Evolutionary conservation across 2,113 vertebrate species (phyloP).

Genomic region (Pachyramphus minor): DNA sequence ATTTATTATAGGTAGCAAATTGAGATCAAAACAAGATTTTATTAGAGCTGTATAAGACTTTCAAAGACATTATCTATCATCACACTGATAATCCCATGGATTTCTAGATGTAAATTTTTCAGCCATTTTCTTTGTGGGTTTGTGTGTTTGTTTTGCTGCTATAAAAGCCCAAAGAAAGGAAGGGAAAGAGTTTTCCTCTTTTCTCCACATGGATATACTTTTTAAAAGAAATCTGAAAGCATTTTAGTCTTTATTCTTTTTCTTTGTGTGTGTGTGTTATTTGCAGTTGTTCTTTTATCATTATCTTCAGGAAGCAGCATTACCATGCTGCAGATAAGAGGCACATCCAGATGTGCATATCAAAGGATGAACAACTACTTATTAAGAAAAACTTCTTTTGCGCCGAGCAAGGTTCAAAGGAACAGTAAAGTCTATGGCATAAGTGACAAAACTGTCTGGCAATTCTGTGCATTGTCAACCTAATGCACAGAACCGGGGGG

Average conservation of each 20-base stretch:
- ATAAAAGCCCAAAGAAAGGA: not conserved
- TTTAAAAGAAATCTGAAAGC: constrained; percentile 40
- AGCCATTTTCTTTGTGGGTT: not conserved
- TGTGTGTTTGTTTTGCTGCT: not conserved
- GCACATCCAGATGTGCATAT: constrained; percentile 78
- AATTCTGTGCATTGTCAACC: constrained; percentile 77
- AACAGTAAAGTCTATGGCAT: constrained; percentile 71
- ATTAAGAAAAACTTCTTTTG: constrained; percentile 79
- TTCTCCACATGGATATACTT: not conserved
- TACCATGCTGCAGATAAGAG: constrained; percentile 76
- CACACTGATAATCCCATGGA: not conserved
- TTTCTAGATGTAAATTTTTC: not conserved
- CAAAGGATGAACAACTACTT: constrained; percentile 79
- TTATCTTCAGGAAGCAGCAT: constrained; percentile 78
- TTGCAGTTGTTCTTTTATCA: constrained; percentile 79
- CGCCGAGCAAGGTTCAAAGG: constrained; percentile 73
- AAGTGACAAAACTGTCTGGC: constrained; percentile 77
- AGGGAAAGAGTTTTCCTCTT: not conserved
- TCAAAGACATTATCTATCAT: not conserved
- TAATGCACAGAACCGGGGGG: constrained; percentile 34
- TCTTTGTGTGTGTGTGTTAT: constrained; percentile 57
- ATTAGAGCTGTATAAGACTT: not conserved
- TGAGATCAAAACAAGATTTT: not conserved
- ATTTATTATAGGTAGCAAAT: not conserved
- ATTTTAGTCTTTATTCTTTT: constrained; percentile 5